Evolutionary conservation across 2,888 invertebrate genomes (phyloP), one percentile per base, ranked within the genome.

Genomic region (Mesochorus sp.): DNA sequence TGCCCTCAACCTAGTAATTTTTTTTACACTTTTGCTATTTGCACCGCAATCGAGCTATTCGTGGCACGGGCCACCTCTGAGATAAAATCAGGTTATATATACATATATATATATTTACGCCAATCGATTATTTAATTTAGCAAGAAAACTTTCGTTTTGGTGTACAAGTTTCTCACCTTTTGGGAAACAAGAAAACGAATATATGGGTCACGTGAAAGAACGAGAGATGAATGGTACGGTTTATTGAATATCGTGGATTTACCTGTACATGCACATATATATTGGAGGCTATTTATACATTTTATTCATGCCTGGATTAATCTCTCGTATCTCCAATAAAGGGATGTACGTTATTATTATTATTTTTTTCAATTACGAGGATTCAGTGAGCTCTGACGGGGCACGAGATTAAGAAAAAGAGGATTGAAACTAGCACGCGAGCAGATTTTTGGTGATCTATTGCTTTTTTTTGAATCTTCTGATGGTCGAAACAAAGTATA

Each of bases 41-140:
- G n/a, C n/a, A n/a, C n/a, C n/a, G 10, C 10, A 17, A 53, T 28
- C 42, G 53, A 53, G 71, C 31, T 71, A 71, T 62, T 62, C 71
- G 44, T 39, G 34, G 61, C 62, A 37, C 49, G 39, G 8, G 8
- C 6, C 34, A n/a, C 8, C 34, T 34, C 42, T 53, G 53, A 53
- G 71, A 62, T 71, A 62, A 71, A 71, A 71, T 62, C 61, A n/a
- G n/a, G n/a, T n/a, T n/a, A n/a, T n/a, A n/a, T n/a, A n/a, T n/a
- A n/a, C n/a, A n/a, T n/a, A n/a, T n/a, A n/a, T n/a, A n/a, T n/a
- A n/a, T n/a, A n/a, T n/a, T n/a, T n/a, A n/a, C n/a, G n/a, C n/a
- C n/a, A n/a, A n/a, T n/a, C n/a, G n/a, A n/a, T n/a, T n/a, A n/a
- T n/a, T n/a, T n/a, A n/a, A n/a, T n/a, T n/a, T n/a, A n/a, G n/a